Conservation (phyloP, 2,888 invertebrate species). For the Drosophila engyochracea region DNA sequence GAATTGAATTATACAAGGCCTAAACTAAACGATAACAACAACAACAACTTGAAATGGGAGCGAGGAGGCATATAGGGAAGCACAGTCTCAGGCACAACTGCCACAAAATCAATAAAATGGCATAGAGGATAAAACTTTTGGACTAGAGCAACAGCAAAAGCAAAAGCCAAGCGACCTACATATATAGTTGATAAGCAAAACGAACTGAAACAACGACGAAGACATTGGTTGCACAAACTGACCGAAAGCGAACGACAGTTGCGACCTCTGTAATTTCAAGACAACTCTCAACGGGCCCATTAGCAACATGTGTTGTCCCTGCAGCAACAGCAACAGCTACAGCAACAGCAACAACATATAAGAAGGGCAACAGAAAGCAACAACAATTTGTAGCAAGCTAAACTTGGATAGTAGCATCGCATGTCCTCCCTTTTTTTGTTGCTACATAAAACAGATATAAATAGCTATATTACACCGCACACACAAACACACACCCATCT, state of each 20-base stretch:
- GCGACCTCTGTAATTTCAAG: conserved; percentile 78
- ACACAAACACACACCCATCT: background rate
- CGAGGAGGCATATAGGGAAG: background rate
- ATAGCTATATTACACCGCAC: conserved; percentile 34
- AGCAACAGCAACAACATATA: conserved; percentile 11
- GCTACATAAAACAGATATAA: conserved; percentile 61
- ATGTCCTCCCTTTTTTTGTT: conserved; percentile 28
- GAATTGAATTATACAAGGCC: conserved; percentile 73
- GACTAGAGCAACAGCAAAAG: conserved; percentile 9
- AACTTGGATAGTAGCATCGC: conserved; percentile 51
- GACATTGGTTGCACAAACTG: conserved; percentile 55
- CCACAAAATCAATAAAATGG: conserved; percentile 74
- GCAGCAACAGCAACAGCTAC: conserved; percentile 34
- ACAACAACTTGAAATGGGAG: conserved; percentile 5
- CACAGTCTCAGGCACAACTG: conserved; percentile 51
- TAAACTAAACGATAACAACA: conserved; percentile 69
- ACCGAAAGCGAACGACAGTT: conserved; percentile 51
- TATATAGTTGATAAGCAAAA: conserved; percentile 7
- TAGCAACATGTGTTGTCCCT: conserved; percentile 80
- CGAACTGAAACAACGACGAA: conserved; percentile 29
- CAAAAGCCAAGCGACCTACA: conserved; percentile 20
- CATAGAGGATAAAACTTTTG: conserved; percentile 41
- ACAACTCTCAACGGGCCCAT: conserved; percentile 78
- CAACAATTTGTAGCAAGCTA: conserved; percentile 66
- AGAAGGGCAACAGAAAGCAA: background rate